Evolutionary conservation across 2,888 invertebrate species (phyloP), one percentile per base, ranked within the genome.

Genomic region (Euplagia quadripunctaria): DNA sequence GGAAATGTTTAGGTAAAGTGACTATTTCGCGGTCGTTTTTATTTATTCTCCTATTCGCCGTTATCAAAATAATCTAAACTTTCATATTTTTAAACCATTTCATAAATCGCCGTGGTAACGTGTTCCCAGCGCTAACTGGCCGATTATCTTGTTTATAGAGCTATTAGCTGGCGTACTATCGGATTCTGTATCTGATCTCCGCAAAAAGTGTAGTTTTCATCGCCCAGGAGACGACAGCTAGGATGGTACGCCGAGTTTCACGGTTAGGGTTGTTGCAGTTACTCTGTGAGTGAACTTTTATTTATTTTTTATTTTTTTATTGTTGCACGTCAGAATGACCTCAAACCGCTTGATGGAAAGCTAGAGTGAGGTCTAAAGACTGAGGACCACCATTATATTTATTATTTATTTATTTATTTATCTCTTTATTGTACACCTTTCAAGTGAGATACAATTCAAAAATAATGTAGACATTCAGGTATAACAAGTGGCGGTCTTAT

Each of bases 101-200:
- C 80, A 86, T 86, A 89, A 88, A 87, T 88, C 81, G 73, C 74
- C 64, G 74, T 78, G 79, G 71, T 77, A 84, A 85, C 83, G 86
- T 85, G 86, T 91, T 92, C 90, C 91, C 91, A 91, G 91, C 92
- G 90, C 88, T 91, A 92, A 91, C 91, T 89, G 88, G 91, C 83
- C 91, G 93, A 92, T 94, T 93, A 94, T 94, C 93, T 94, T 90
- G 93, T 94, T 94, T 94, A 94, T 94, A 92, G 93, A 92, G 93
- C 93, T 94, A 94, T 94, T 94, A 94, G 93, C 88, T 90, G 91
- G 90, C 89, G 87, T 88, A 85, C 88, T 91, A 94, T 94, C 94
- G 88, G 88, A 88, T 91, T 90, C 86, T 89, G 91, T 92, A 92
- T 94, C 93, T 89, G 88, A 91, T 91, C 91, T 90, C 81, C 86